Conservation (phyloP, 2,113 vertebrate genomes). For the Micromys minutus region DNA sequence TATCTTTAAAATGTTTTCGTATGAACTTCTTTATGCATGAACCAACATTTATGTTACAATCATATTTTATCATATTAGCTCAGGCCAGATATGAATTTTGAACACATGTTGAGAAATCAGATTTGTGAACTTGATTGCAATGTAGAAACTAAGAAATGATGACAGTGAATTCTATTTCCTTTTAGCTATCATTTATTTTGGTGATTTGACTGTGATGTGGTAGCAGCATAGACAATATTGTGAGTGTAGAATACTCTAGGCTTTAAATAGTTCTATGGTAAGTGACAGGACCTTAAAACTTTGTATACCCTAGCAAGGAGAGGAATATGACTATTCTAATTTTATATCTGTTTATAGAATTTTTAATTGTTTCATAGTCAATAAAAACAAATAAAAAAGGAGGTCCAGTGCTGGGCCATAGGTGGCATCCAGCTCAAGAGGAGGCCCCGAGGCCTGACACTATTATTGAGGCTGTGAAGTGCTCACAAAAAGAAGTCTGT, state of each 20-base stretch:
- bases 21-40: not conserved
- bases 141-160: not conserved
- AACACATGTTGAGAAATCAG: not conserved
- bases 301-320: not conserved
- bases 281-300: fast-evolving
- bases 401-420: too few relatives aligned
- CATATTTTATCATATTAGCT: not conserved
- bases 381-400: not conserved
- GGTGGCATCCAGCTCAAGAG: too few relatives aligned
- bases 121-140: not conserved
- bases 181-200: not conserved
- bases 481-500: too few relatives aligned
- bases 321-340: fast-evolving
- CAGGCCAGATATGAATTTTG: not conserved
- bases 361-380: not conserved
- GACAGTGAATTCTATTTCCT: not conserved
- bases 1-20: not conserved
- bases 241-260: not conserved
- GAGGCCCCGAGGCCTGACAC: too few relatives aligned
- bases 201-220: not conserved
- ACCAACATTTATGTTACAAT: not conserved
- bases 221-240: not conserved
- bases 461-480: too few relatives aligned
- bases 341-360: not conserved
- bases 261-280: not conserved